Percentiles rank a stretch among this genome's conserved stretches.
Evolutionary conservation across 1,140 invertebrate species (phyloP).

Genomic region (Drosophila quadrilineata): DNA sequence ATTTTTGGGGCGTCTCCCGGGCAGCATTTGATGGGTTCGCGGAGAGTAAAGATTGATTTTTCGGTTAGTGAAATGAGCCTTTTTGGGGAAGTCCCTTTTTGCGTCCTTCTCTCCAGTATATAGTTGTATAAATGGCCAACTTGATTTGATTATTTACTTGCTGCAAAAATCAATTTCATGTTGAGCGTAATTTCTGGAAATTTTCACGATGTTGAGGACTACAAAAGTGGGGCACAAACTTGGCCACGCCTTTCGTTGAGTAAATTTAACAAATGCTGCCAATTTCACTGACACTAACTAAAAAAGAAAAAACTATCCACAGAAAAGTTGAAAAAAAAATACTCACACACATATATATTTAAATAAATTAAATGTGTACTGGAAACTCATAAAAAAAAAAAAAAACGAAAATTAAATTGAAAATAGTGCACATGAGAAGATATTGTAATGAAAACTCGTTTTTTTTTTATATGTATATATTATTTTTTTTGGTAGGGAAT

Average conservation of each 20-base stretch:
- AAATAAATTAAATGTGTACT: constrained; percentile 40
- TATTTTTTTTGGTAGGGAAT: neutral
- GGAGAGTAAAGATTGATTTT: constrained; percentile 60
- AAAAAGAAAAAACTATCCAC: constrained; percentile 6
- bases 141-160: constrained; percentile 72
- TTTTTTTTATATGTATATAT: neutral
- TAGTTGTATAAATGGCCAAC: constrained; percentile 22
- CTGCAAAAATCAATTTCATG: constrained; percentile 69
- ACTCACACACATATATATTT: constrained; percentile 15
- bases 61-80: neutral
- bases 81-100: no score
- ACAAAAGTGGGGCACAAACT: no score
- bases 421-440: constrained; percentile 20
- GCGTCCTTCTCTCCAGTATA: constrained; percentile 40
- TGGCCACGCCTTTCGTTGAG: no score
- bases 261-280: no score
- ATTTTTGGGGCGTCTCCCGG: constrained; percentile 63
- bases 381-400: constrained; percentile 1
- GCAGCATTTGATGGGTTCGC: constrained; percentile 31
- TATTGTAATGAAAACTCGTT: constrained; percentile 4
- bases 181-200: constrained; percentile 37
- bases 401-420: neutral
- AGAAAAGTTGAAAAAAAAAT: constrained; percentile 65
- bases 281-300: no score
- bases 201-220: constrained; percentile 69